Evolutionary conservation across 2,888 invertebrate species (phyloP), one percentile per base, ranked within the genome.

Genomic region (Melinaea marsaeus): DNA sequence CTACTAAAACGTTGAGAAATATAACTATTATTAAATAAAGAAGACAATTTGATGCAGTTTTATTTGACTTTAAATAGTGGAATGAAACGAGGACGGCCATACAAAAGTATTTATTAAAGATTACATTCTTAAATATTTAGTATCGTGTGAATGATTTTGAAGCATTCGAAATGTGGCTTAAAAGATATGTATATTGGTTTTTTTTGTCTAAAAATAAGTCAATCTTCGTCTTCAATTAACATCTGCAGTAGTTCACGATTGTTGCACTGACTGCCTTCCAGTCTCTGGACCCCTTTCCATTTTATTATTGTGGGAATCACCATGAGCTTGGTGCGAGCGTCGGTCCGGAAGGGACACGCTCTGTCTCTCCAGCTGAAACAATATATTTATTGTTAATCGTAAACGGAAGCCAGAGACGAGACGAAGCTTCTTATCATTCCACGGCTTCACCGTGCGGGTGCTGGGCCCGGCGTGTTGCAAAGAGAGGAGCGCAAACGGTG

Each of bases 331-430:
- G 95, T 93, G 55, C 93, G 92, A 47, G 91, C 78, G 78, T 97
- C 95, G 61, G 94, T 96, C 63, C 97, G 92, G 84, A 97, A 98
- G 1, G 95, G 94, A 79, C 96, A 96, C 13, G 94, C 93, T 60
- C 91, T 92, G 81, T 97, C 94, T 84, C 95, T 97, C 97, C 98
- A 98, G 69, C 96, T 96, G 78, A 92, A 85, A 71, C n/a, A 48
- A 55, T 33, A 11, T 13, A 13, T 11, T 13, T n/a, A 45, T 37
- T 32, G 4, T 34, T n/a, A 34, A 34, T 2, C 5, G 5, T 11
- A 48, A 48, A 4, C 9, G 5, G n/a, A 48, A 3, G 13, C 47
- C 13, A 35, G 35, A 35, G 35, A 35, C n/a, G 35, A 35, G 35
- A 35, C 35, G 35, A 35, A 35, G 35, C 35, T 35, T 35, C 35